phyloP scores from a whole-genome alignment of 2,888 invertebrate genomes.

The Drosophila neotestacea region DNA sequence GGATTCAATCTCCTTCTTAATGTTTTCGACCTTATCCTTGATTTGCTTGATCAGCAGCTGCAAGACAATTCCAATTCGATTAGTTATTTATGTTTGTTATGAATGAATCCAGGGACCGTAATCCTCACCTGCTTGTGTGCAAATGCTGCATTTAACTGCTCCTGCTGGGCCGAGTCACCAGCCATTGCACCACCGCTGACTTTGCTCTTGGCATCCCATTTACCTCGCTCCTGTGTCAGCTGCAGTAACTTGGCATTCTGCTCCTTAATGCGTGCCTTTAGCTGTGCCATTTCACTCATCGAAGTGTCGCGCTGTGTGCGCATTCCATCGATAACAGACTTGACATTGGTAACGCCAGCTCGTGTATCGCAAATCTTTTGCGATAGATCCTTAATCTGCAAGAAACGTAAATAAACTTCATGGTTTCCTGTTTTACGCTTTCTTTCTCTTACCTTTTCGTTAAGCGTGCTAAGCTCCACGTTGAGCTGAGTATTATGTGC shows the following conservation, averaged over 20 bases:
- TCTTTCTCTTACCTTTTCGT: constrained; percentile 80
- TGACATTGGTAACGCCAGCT: constrained; percentile 95
- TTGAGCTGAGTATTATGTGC: constrained; percentile 93
- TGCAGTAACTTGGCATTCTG: constrained; percentile 92
- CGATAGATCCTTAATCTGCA: constrained; percentile 91
- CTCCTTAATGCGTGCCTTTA: constrained; percentile 93
- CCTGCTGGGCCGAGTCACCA: constrained; percentile 86
- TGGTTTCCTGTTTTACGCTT: not conserved
- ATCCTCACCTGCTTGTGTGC: constrained; percentile 87
- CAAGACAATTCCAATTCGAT: not conserved
- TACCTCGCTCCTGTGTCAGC: constrained; percentile 93
- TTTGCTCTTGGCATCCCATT: constrained; percentile 89
- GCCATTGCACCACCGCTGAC: constrained; percentile 76
- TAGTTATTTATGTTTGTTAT: not conserved
- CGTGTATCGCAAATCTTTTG: constrained; percentile 93
- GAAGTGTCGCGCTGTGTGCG: constrained; percentile 95
- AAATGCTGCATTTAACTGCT: constrained; percentile 88
- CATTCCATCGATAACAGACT: constrained; percentile 98
- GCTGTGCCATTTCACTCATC: constrained; percentile 93
- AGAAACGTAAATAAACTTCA: not conserved
- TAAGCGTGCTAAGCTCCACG: constrained; percentile 90
- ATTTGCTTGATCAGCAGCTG: constrained; percentile 90
- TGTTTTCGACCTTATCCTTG: constrained; percentile 90
- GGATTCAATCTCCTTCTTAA: constrained; percentile 91
- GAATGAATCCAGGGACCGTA: too few species aligned